Percentiles rank a stretch among this genome's conserved stretches.
Evolutionary conservation across 1,140 invertebrate genomes (phyloP).

Genomic region (Hylyphantes graminicola): DNA sequence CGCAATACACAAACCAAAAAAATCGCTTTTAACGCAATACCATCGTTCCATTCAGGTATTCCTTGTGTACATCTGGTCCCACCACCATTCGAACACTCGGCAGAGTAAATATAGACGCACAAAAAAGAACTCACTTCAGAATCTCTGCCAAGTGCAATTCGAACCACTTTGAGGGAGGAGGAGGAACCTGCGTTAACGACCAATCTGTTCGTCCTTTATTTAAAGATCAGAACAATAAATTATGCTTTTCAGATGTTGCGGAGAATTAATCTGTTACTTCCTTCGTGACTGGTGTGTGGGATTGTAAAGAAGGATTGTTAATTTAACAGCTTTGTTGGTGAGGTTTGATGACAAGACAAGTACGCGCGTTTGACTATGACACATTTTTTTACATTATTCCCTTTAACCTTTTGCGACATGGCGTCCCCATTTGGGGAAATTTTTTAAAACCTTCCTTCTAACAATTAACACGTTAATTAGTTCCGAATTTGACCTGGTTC

Average conservation of each 20-base stretch:
- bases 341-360: too few species aligned
- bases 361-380: too few species aligned
- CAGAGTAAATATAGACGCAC: background rate
- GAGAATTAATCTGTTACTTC: background rate
- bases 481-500: too few species aligned
- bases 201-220: constrained; percentile 6
- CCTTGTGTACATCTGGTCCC: constrained; percentile 6
- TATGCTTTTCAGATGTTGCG: background rate
- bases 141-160: constrained; percentile 46
- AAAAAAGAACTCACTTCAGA: constrained; percentile 30
- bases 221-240: constrained; percentile 32
- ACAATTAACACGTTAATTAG: too few species aligned
- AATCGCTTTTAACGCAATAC: background rate
- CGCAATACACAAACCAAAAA: background rate
- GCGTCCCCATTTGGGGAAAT: too few species aligned
- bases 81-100: too few species aligned
- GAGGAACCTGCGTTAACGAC: constrained; percentile 16
- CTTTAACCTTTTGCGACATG: too few species aligned
- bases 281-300: background rate
- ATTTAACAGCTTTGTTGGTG: background rate
- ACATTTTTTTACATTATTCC: too few species aligned
- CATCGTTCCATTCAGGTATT: constrained; percentile 28
- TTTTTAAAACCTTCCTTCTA: too few species aligned
- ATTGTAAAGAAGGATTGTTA: background rate
- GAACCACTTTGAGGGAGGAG: constrained; percentile 39